Percentiles rank a stretch among this genome's conserved stretches.
phyloP scores from a whole-genome alignment of 2,888 invertebrate species.

The Creontiades dilutus region DNA sequence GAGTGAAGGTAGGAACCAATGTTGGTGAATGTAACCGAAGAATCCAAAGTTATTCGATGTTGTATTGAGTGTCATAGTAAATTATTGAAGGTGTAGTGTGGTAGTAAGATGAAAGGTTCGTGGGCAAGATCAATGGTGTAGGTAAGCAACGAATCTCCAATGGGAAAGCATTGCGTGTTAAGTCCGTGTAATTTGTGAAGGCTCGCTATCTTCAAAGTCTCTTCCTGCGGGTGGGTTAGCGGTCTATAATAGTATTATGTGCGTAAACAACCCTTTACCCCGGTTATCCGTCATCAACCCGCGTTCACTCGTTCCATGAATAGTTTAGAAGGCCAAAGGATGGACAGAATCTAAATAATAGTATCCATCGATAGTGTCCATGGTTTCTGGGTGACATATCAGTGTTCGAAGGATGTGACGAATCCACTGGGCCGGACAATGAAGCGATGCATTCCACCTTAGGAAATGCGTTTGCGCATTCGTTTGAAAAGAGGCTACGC shows the following conservation, averaged over 20 bases:
- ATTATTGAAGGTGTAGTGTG: slow-evolving; percentile 23
- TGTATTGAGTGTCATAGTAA: slow-evolving; percentile 26
- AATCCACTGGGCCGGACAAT: too few species aligned
- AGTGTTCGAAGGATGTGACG: too few species aligned
- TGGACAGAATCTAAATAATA: slow-evolving; percentile 20
- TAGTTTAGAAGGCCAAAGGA: slow-evolving; percentile 32
- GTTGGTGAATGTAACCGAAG: neutral
- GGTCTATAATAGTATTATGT: slow-evolving; percentile 45
- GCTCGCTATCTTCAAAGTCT: slow-evolving; percentile 48
- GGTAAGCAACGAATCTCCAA: slow-evolving; percentile 28
- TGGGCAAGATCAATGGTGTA: slow-evolving; percentile 1
- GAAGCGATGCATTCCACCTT: too few species aligned
- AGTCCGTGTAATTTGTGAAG: slow-evolving; percentile 46
- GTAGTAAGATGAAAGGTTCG: slow-evolving; percentile 10
- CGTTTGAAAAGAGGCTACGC: too few species aligned
- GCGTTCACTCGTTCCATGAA: slow-evolving; percentile 27
- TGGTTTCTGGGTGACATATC: neutral
- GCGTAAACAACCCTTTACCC: slow-evolving; percentile 44
- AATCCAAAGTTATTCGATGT: neutral
- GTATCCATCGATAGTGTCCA: neutral
- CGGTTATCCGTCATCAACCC: slow-evolving; percentile 37
- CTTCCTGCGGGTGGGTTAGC: slow-evolving; percentile 18
- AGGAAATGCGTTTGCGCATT: too few species aligned
- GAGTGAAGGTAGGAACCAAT: neutral
- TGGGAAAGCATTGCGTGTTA: slow-evolving; percentile 40